These are phyloP conservation scores for Linnaemya tessellans DNA, from an alignment of 2,888 invertebrate species.

Conservation along the genomic window DNA sequence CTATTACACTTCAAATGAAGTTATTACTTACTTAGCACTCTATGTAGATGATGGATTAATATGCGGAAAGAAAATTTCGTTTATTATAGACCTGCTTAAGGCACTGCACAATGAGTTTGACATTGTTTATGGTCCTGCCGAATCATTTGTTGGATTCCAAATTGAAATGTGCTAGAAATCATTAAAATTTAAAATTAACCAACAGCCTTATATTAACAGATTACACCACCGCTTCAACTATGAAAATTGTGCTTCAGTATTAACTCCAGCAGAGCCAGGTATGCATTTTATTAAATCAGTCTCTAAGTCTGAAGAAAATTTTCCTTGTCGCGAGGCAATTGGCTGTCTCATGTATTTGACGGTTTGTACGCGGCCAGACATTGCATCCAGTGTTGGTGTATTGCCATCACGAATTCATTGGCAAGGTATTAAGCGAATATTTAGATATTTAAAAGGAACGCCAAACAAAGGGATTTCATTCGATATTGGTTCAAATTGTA, in stretches of 20 bases:
- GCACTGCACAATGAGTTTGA: slow-evolving; percentile 34
- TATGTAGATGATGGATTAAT: slow-evolving; percentile 76
- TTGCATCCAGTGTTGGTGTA: slow-evolving; percentile 51
- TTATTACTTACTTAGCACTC: slow-evolving; percentile 70
- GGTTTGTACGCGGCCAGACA: slow-evolving; percentile 39
- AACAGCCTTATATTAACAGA: slow-evolving; percentile 29
- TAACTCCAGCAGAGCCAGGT: slow-evolving; percentile 44
- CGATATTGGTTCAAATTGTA: slow-evolving; percentile 10
- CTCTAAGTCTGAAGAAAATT: not conserved
- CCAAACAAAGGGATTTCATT: slow-evolving; percentile 27
- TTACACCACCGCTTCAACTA: slow-evolving; percentile 44
- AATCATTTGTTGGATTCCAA: slow-evolving; percentile 49
- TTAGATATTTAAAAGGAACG: slow-evolving; percentile 55
- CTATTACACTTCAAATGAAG: not conserved
- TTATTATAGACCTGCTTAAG: slow-evolving; percentile 24
- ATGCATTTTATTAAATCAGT: slow-evolving; percentile 21
- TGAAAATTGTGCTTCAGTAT: slow-evolving; percentile 17
- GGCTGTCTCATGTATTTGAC: slow-evolving; percentile 53
- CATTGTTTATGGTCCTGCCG: slow-evolving; percentile 30
- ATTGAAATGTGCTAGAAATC: slow-evolving; percentile 22
- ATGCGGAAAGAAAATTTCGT: slow-evolving; percentile 49
- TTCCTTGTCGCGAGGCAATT: slow-evolving; percentile 53
- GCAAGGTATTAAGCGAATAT: slow-evolving; percentile 50
- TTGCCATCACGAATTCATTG: slow-evolving; percentile 42
- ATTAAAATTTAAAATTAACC: slow-evolving; percentile 29